Evolutionary conservation across 2,888 invertebrate genomes (phyloP), one percentile per base, ranked within the genome.

Genomic region (Drosophila stalkeri): DNA sequence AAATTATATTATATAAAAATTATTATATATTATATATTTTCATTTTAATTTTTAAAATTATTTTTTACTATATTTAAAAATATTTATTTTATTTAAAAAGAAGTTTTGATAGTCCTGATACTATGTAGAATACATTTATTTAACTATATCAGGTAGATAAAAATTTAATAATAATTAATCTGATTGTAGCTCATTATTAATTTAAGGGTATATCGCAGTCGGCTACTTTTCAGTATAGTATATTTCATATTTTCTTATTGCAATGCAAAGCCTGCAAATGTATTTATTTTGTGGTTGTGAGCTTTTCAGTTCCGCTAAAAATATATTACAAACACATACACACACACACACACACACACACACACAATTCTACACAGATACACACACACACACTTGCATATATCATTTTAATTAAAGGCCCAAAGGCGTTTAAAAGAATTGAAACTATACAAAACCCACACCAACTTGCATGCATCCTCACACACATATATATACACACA

Each of bases 241-340:
- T 11, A 8, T 18, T 27, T 9, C 54, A 37, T 39, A 11, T 23
- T 33, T 59, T 64, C 56, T 75, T 77, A 59, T 78, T 63, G 60
- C 64, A 43, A 11, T 63, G 60, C 61, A 43, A 11, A 11, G 49
- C 20, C n/a, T 23, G 54, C 39, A 72, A 80, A 67, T 80, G 67
- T 72, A 80, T 78, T 78, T 78, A 78, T 80, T 75, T 76, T 74
- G 75, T 63, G 68, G 64, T 56, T 57, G 49, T 33, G 27, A 65
- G 55, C 31, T 62, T 76, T 78, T 18, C 62, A 35, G 12, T 37
- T 51, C 20, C 37, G n/a, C 47, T 62, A 72, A 51, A 46, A 64
- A 46, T 39, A 39, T 54, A 54, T 54, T n/a, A 23, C n/a, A 39
- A 23, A 23, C 16, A n/a, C 11, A 23, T 12, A 16, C 3, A 41